A percentile compares a stretch with the other conserved stretches of the same genome.
Evolutionary conservation across 2,113 vertebrate species (phyloP).

Genomic region (Sylvietta virens): DNA sequence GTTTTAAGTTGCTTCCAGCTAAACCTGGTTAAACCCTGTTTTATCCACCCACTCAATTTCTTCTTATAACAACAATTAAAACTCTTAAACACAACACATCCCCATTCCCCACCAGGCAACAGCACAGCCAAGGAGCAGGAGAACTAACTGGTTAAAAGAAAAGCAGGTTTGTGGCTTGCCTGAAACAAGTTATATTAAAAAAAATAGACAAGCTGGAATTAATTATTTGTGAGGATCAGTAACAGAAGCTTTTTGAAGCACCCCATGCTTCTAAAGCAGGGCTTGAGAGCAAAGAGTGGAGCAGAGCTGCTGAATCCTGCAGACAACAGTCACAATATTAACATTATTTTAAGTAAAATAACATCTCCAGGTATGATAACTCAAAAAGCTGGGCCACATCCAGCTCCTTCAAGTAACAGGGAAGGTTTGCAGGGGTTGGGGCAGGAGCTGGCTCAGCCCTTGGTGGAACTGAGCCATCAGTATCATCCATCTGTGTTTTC

Average conservation of each 20-base stretch:
- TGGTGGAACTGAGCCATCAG: neutral
- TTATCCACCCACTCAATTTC: neutral
- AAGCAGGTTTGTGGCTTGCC: neutral
- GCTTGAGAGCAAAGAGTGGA: neutral
- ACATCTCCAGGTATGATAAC: neutral
- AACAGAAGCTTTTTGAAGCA: neutral
- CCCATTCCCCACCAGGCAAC: neutral
- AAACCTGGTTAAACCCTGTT: neutral
- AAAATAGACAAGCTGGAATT: neutral
- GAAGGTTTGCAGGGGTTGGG: neutral
- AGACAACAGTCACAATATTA: neutral
- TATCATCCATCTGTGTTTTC: neutral
- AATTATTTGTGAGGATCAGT: neutral
- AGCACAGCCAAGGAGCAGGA: neutral
- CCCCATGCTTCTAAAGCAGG: neutral
- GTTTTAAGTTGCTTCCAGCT: neutral
- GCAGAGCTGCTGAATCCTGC: neutral
- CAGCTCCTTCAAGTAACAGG: neutral
- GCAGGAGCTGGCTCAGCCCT: neutral
- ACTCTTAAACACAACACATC: neutral
- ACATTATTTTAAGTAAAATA: neutral
- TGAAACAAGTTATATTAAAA: neutral
- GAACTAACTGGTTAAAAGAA: neutral
- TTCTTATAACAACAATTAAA: neutral
- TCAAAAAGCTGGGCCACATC: neutral